Evolutionary conservation across 2,888 invertebrate genomes (phyloP), one percentile per base, ranked within the genome.

Genomic region (Chironomus riparius): DNA sequence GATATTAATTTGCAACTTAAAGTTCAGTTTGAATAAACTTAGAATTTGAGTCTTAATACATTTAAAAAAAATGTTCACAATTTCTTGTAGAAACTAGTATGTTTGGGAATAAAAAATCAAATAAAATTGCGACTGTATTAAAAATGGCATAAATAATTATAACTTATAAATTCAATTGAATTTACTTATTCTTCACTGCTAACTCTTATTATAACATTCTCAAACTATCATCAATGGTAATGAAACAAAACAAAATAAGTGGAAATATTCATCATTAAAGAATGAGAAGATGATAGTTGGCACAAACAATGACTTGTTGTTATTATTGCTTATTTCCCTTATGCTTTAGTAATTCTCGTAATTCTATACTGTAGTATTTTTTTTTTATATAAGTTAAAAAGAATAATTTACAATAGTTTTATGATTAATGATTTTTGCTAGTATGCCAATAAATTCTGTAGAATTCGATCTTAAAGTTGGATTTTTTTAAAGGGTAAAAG

Each of bases 291-390:
- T 4, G 65, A 65, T 24, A 21, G 65, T 65, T 24, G 24, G 62
- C 71, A 24, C 62, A 38, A 15, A 72, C 62, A 72, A 72, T 72
- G 50, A 62, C 61, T 72, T 38, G 50, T 72, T 61, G 72, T 72
- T 65, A 65, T 65, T 18, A 24, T 56, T 56, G 56, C 56, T 38
- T 38, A 38, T 38, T 38, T 38, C 10, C 38, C 38, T 38, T 10
- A 38, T 56, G 56, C 18, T 56, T 1, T 56, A 18, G 56, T 56
- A 56, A n/a, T 15, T 18, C 15, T 56, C 56, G 18, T 56, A 56
- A 56, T 65, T 24, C 24, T 38, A 12, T 24, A 65, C 21, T 65
- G 65, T 13, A 24, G 21, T 62, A 62, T 22, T 62, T 7, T 15
- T 62, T 22, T 65, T 18, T 24, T 65, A 21, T 65, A 12, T 65